Conservation (phyloP, 2,797 vertebrate genomes). For the Malacoctenus gilli region DNA sequence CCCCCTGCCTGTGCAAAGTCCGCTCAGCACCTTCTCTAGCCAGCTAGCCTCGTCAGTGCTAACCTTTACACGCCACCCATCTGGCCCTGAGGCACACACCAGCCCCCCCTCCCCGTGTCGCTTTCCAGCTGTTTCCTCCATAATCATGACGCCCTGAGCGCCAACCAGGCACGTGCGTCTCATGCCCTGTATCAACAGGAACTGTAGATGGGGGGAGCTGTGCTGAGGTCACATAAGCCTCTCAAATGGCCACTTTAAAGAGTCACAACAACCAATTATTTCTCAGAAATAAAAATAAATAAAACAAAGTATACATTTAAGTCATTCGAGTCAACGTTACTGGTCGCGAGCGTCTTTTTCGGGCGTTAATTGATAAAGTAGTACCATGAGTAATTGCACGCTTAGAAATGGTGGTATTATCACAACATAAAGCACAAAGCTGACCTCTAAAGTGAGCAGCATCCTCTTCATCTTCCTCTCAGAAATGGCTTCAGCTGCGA, state of each 20-base stretch:
- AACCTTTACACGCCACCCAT: conserved; percentile 25
- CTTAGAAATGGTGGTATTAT: no score
- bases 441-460: conserved; percentile 44
- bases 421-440: conserved; percentile 1
- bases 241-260: conserved; percentile 1
- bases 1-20: not conserved
- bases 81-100: conserved; percentile 22
- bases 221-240: not conserved
- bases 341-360: no score
- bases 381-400: no score
- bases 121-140: conserved; percentile 69
- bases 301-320: conserved; percentile 1
- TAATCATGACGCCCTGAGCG: conserved; percentile 34
- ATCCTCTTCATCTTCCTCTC: conserved; percentile 49
- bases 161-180: conserved; percentile 44
- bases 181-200: conserved; percentile 45
- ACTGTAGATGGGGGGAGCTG: conserved; percentile 2
- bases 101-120: conserved; percentile 16
- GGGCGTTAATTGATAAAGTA: no score
- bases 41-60: conserved; percentile 10
- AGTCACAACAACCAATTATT: not conserved
- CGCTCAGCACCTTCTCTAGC: not conserved
- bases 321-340: no score
- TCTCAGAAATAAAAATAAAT: conserved; percentile 8
- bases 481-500: conserved; percentile 50